phyloP scores from a whole-genome alignment of 2,797 vertebrate species.

The Euphonia xanthogaster region DNA sequence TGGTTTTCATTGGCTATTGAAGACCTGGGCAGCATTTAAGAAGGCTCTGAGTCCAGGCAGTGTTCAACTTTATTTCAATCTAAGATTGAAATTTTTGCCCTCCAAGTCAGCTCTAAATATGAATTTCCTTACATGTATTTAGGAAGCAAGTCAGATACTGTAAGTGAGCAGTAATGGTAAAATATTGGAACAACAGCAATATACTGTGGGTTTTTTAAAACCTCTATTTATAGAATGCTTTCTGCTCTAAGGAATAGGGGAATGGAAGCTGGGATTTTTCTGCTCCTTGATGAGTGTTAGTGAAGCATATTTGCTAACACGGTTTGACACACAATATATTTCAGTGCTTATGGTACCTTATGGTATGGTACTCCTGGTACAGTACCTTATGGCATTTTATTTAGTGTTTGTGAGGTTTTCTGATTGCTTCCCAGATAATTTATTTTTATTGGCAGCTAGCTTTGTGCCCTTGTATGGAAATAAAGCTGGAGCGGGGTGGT shows the following conservation, averaged over 20 bases:
- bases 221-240: constrained; percentile 24
- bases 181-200: constrained; percentile 5
- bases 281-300: constrained; percentile 24
- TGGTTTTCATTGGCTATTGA: background rate
- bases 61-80: background rate
- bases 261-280: background rate
- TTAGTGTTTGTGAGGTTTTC: constrained; percentile 40
- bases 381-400: constrained; percentile 43
- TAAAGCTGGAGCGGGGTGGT: background rate
- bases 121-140: background rate
- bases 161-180: background rate
- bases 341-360: constrained; percentile 51
- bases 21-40: background rate
- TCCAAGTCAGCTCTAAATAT: background rate
- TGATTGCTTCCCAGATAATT: constrained; percentile 45
- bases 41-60: background rate
- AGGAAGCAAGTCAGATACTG: background rate
- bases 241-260: constrained; percentile 11
- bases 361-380: constrained; percentile 33
- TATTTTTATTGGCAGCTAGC: constrained; percentile 39
- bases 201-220: background rate
- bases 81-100: background rate
- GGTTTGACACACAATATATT: constrained; percentile 53
- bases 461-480: background rate
- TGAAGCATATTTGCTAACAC: constrained; percentile 44